phyloP scores from a whole-genome alignment of 2,113 vertebrate genomes.

The Dendrocopos noguchii region DNA sequence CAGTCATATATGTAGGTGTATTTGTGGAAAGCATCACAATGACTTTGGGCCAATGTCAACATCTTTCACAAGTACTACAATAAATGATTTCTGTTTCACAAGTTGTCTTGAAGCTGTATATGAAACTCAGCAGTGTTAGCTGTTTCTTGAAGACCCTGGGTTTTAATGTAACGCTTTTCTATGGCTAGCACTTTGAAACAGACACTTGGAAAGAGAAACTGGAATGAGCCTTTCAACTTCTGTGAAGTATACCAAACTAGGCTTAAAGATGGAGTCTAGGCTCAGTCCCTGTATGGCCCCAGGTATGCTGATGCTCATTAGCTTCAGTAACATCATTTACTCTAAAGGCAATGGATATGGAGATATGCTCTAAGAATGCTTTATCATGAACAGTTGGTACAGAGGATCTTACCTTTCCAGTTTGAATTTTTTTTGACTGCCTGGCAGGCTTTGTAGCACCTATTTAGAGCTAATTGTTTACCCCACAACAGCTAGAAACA shows the following conservation, averaged over 20 bases:
- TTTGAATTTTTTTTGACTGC: neutral
- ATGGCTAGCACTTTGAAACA: neutral
- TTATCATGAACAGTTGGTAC: neutral
- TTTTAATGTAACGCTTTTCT: neutral
- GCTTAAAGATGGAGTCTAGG: neutral
- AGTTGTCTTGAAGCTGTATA: neutral
- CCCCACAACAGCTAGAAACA: neutral
- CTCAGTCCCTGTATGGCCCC: neutral
- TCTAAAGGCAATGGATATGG: neutral
- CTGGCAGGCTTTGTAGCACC: neutral
- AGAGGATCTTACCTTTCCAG: neutral
- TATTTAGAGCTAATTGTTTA: constrained; percentile 18
- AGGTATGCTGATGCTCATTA: neutral
- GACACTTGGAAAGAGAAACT: neutral
- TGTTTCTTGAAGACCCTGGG: neutral
- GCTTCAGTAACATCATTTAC: neutral
- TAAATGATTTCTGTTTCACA: neutral
- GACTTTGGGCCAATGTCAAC: neutral
- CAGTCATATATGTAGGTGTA: neutral
- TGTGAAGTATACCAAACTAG: neutral
- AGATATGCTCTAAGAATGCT: neutral
- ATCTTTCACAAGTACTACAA: neutral
- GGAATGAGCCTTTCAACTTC: neutral
- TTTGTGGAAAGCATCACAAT: neutral
- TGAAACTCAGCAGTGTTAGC: neutral